These are phyloP conservation scores for Pteruthius melanotis DNA, from an alignment of 2,113 vertebrate species.

Conservation along the genomic window DNA sequence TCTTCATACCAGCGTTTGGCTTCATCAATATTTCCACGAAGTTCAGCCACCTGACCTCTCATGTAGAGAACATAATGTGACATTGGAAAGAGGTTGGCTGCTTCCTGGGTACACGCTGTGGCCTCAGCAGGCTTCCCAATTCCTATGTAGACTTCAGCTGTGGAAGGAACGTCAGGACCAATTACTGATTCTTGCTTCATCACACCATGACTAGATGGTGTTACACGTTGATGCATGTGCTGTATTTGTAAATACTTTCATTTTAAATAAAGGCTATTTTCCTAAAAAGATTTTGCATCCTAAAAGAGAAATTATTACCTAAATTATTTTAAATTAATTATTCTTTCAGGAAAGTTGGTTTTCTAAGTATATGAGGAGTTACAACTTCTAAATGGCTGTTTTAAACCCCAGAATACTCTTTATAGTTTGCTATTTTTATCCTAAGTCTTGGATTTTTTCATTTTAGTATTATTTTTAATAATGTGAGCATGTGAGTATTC, in stretches of 20 bases:
- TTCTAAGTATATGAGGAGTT: neutral
- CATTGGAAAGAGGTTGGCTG: constrained; percentile 93
- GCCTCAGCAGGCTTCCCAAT: constrained; percentile 95
- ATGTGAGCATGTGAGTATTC: neutral
- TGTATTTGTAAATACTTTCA: neutral
- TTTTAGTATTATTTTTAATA: neutral
- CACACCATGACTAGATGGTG: neutral
- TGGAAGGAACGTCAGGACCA: neutral
- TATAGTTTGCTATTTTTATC: neutral
- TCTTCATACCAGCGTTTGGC: constrained; percentile 98
- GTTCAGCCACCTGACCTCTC: constrained; percentile 94
- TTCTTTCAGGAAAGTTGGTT: neutral
- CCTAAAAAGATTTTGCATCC: rapidly evolving
- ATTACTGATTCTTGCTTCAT: neutral
- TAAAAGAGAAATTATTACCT: neutral
- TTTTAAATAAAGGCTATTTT: neutral
- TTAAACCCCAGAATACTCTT: neutral
- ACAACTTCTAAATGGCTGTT: neutral
- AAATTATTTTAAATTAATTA: neutral
- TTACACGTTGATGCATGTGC: neutral
- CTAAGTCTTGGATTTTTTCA: neutral
- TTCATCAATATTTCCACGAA: constrained; percentile 89
- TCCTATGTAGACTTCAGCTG: constrained; percentile 96
- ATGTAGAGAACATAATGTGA: constrained; percentile 97
- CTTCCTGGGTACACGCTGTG: constrained; percentile 94